Evolutionary conservation across 2,113 vertebrate species (phyloP).

Genomic region (Struthio camelus): DNA sequence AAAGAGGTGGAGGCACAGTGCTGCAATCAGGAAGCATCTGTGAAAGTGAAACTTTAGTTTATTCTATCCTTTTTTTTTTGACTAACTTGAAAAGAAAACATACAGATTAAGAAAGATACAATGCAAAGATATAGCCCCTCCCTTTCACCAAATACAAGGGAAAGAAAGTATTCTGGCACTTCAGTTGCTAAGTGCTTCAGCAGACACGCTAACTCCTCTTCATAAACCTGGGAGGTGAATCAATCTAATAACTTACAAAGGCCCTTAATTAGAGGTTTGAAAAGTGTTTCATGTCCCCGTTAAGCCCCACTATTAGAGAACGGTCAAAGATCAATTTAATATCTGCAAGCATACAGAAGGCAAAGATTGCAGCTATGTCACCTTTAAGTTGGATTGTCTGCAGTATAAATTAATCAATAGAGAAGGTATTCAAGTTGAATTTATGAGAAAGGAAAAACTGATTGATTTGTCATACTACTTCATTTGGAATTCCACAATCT

Average conservation of each 20-base stretch:
- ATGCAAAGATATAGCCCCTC: rapidly evolving
- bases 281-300: not conserved
- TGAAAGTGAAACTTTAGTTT: not conserved
- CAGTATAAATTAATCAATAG: not conserved
- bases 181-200: not conserved
- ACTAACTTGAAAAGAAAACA: not conserved
- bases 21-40: not conserved
- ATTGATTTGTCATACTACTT: not conserved
- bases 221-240: not conserved
- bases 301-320: not conserved
- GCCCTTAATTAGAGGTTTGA: not conserved
- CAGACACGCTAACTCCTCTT: not conserved
- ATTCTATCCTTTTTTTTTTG: not conserved
- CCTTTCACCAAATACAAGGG: not conserved
- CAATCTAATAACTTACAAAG: not conserved
- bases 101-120: not conserved
- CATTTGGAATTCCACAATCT: not conserved
- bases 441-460: not conserved
- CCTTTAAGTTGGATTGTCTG: not conserved
- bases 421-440: not conserved
- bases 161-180: not conserved
- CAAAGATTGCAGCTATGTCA: not conserved
- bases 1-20: not conserved
- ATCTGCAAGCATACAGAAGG: not conserved
- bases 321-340: not conserved